phyloP scores from a whole-genome alignment of 2,113 vertebrate genomes.

The Mastomys natalensis region DNA sequence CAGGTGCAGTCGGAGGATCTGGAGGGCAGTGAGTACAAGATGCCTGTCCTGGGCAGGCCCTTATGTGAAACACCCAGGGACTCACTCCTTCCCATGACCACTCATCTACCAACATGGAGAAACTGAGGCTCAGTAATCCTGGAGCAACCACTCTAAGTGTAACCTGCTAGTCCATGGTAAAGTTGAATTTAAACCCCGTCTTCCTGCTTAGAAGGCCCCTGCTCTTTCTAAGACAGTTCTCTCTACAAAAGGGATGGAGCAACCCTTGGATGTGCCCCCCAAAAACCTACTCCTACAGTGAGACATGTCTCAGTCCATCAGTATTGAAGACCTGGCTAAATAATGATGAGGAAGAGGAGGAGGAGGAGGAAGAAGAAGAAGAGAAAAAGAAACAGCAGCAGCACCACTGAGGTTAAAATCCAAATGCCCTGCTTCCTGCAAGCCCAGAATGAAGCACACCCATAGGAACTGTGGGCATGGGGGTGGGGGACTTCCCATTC shows the following conservation, averaged over 20 bases:
- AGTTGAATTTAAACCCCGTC: not conserved
- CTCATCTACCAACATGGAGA: not conserved
- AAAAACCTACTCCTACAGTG: not conserved
- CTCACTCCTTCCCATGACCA: not conserved
- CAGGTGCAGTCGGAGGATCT: not conserved
- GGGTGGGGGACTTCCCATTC: not conserved
- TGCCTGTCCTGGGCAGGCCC: not conserved
- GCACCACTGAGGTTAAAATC: not conserved
- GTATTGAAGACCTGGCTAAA: not conserved
- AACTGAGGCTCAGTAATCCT: not conserved
- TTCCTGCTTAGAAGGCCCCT: not conserved
- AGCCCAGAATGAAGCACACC: not conserved
- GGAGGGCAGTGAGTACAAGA: not conserved
- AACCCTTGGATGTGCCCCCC: not conserved
- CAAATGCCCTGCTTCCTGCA: not conserved
- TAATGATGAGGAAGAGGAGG: not conserved
- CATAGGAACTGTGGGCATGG: not conserved
- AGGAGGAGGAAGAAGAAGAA: fast-evolving
- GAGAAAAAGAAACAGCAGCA: fast-evolving
- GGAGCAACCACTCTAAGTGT: not conserved
- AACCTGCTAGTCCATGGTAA: not conserved
- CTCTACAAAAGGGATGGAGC: not conserved
- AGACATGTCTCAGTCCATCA: not conserved
- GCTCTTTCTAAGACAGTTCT: not conserved
- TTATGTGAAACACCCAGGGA: fast-evolving